Conservation (phyloP, 2,113 vertebrate species). For the Eira barbara region DNA sequence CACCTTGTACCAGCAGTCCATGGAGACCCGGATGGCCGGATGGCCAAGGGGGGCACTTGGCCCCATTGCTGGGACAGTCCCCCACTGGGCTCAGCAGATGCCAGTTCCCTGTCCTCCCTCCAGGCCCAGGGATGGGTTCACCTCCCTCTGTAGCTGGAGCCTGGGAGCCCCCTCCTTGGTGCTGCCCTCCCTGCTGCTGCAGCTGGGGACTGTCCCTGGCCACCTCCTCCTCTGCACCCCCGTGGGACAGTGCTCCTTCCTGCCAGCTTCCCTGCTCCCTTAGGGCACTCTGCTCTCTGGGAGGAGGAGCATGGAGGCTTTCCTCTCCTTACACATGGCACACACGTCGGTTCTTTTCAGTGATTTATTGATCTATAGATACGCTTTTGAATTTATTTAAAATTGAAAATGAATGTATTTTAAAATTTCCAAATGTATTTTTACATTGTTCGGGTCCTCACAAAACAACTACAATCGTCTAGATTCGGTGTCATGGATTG, state of each 20-base stretch:
- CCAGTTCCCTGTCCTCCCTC: background rate
- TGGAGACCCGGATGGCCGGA: too few relatives aligned
- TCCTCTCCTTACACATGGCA: too few relatives aligned
- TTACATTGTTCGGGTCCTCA: background rate
- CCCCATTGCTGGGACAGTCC: too few relatives aligned
- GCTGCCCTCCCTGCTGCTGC: background rate
- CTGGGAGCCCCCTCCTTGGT: background rate
- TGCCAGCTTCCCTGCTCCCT: too few relatives aligned
- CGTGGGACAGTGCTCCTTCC: too few relatives aligned
- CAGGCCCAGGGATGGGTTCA: too few relatives aligned
- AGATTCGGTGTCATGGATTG: too few relatives aligned
- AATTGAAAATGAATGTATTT: too few relatives aligned
- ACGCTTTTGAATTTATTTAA: too few relatives aligned
- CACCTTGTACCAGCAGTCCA: background rate
- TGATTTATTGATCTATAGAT: background rate
- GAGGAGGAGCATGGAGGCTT: too few relatives aligned
- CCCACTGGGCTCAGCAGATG: background rate
- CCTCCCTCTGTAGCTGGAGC: background rate
- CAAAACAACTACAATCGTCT: rapidly evolving
- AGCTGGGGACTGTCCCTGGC: background rate
- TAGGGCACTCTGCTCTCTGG: too few relatives aligned
- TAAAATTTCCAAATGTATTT: background rate
- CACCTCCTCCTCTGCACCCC: background rate
- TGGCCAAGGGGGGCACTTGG: background rate
- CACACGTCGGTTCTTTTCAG: background rate